phyloP scores from a whole-genome alignment of 2,113 vertebrate genomes.

The Laticauda colubrina region DNA sequence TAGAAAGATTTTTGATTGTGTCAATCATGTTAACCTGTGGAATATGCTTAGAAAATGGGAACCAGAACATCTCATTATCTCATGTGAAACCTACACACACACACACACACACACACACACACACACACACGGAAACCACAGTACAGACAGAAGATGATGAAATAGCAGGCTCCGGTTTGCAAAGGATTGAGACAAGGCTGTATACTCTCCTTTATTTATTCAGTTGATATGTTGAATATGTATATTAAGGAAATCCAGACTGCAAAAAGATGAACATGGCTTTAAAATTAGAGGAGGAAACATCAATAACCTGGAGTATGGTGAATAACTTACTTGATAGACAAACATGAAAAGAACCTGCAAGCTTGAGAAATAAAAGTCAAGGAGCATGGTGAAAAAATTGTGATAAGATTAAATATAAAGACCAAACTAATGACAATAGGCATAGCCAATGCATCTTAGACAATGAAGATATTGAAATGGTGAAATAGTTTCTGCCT shows the following conservation, averaged over 20 bases:
- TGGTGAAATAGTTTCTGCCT: neutral
- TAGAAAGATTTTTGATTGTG: neutral
- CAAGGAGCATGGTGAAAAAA: neutral
- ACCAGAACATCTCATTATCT: neutral
- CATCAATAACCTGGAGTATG: neutral
- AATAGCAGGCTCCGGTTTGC: neutral
- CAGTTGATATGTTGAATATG: neutral
- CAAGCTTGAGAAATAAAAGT: neutral
- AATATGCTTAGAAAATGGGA: neutral
- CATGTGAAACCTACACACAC: neutral
- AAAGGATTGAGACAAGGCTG: neutral
- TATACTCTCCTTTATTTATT: neutral
- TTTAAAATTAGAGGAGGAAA: neutral
- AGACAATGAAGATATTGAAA: neutral
- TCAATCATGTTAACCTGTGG: neutral
- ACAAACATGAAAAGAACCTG: neutral
- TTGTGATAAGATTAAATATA: neutral
- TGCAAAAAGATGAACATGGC: neutral
- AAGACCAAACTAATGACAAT: neutral
- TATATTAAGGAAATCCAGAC: neutral
- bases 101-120: no score
- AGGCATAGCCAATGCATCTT: neutral
- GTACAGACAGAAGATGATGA: neutral
- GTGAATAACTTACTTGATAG: neutral
- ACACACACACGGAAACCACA: neutral